phyloP scores from a whole-genome alignment of 2,888 invertebrate species.

The Hydraecia micacea region DNA sequence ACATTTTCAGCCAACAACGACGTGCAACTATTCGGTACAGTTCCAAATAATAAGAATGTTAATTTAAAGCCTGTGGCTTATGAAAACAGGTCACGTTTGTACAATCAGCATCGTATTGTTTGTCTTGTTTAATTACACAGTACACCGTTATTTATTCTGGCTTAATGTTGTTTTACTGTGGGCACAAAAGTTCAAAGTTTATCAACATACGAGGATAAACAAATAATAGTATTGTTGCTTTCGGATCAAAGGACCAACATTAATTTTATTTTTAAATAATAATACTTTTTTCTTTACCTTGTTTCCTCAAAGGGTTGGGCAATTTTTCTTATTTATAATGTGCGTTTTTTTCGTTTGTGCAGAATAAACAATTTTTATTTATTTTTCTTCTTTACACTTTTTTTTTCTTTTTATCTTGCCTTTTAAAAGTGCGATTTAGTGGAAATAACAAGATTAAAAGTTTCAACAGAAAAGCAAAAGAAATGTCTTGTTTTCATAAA shows the following conservation, averaged over 20 bases:
- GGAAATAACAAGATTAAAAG: background rate
- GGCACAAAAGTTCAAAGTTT: background rate
- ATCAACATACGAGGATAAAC: background rate
- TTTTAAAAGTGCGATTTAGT: no score
- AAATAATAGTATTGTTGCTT: background rate
- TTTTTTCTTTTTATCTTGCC: no score
- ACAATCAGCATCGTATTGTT: conserved; percentile 35
- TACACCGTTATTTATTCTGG: conserved; percentile 24
- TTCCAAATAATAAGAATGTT: background rate
- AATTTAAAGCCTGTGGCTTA: background rate
- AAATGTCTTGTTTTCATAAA: conserved; percentile 22
- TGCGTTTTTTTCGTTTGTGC: no score
- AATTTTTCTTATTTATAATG: no score
- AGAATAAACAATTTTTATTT: no score
- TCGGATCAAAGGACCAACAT: background rate
- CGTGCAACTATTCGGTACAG: background rate
- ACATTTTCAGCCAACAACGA: background rate
- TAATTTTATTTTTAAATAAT: background rate
- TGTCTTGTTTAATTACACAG: conserved; percentile 15
- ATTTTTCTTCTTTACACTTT: no score
- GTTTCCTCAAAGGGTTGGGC: accelerated
- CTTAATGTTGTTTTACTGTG: conserved; percentile 12
- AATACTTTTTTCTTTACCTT: background rate
- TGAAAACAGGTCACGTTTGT: conserved; percentile 29
- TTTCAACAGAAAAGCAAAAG: background rate